Conservation (phyloP, 1,140 invertebrate genomes). For the Drosophila miranda region DNA sequence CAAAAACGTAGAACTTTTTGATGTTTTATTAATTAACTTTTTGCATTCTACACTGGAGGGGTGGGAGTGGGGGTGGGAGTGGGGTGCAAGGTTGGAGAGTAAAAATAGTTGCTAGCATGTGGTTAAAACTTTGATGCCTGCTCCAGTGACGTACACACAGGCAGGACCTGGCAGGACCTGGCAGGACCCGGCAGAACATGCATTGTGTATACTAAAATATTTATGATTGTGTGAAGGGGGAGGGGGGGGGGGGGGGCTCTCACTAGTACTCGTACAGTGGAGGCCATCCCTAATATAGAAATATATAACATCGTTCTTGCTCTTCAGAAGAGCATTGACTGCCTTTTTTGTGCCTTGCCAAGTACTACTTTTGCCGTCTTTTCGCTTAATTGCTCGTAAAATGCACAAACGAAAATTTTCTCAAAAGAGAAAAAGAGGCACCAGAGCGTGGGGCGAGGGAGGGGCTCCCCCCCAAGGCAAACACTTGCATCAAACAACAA, state of each 20-base stretch:
- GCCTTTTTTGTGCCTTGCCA: slow-evolving; percentile 27
- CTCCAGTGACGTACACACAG: slow-evolving; percentile 70
- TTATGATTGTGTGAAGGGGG: slow-evolving; percentile 51
- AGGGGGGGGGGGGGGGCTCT: background rate
- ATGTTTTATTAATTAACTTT: slow-evolving; percentile 81
- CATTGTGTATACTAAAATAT: slow-evolving; percentile 69
- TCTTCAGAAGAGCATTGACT: no score
- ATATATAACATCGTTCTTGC: no score
- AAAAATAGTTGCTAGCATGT: slow-evolving; percentile 54
- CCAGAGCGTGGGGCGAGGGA: no score
- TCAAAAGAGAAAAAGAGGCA: slow-evolving; percentile 10
- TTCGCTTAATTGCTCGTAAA: slow-evolving; percentile 75
- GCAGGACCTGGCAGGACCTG: slow-evolving; percentile 41
- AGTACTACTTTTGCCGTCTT: slow-evolving; percentile 65
- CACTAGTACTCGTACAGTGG: background rate
- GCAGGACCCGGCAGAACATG: slow-evolving; percentile 35
- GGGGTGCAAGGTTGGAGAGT: slow-evolving; percentile 9
- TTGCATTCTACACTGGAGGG: slow-evolving; percentile 55
- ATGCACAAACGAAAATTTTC: slow-evolving; percentile 56
- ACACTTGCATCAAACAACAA: slow-evolving; percentile 45
- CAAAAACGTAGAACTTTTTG: slow-evolving; percentile 77
- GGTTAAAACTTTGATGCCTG: slow-evolving; percentile 77
- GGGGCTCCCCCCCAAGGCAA: slow-evolving; percentile 8
- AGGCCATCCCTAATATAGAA: no score
- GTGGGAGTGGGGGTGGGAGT: no score